Conservation (phyloP, 2,797 vertebrate genomes). For the Falco biarmicus region DNA sequence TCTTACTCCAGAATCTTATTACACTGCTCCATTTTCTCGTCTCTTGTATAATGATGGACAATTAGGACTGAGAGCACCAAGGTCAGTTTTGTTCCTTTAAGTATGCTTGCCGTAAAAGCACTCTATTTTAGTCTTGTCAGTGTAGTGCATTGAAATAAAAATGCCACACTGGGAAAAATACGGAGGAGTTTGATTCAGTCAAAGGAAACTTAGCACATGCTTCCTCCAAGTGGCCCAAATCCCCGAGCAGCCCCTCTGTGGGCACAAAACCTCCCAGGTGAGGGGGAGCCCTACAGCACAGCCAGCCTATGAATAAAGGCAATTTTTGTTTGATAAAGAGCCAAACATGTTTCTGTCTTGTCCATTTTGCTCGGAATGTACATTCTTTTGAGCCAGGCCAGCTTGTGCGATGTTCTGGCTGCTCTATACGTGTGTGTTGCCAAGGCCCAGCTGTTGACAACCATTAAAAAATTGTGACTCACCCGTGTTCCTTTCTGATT, state of each 20-base stretch:
- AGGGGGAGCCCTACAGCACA: not conserved
- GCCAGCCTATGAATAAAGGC: not conserved
- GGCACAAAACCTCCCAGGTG: not conserved
- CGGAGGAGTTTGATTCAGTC: not conserved
- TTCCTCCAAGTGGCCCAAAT: not conserved
- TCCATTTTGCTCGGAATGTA: not conserved
- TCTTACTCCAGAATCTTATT: not conserved
- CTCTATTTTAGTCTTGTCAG: not conserved
- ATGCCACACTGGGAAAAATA: not conserved
- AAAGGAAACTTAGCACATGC: not conserved
- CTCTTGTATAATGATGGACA: not conserved
- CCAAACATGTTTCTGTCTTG: rapidly evolving
- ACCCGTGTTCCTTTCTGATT: slow-evolving; percentile 81
- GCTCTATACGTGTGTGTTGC: not conserved
- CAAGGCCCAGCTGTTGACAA: not conserved
- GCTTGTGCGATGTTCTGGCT: rapidly evolving
- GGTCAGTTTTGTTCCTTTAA: not conserved
- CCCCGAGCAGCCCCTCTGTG: not conserved
- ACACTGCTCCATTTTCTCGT: not conserved
- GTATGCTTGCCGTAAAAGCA: not conserved
- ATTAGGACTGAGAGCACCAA: not conserved
- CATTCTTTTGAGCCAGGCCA: not conserved
- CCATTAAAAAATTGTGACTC: not conserved
- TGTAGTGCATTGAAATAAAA: not conserved
- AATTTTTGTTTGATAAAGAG: not conserved